phyloP scores from a whole-genome alignment of 1,140 invertebrate genomes.

The Callitettix versicolor region DNA sequence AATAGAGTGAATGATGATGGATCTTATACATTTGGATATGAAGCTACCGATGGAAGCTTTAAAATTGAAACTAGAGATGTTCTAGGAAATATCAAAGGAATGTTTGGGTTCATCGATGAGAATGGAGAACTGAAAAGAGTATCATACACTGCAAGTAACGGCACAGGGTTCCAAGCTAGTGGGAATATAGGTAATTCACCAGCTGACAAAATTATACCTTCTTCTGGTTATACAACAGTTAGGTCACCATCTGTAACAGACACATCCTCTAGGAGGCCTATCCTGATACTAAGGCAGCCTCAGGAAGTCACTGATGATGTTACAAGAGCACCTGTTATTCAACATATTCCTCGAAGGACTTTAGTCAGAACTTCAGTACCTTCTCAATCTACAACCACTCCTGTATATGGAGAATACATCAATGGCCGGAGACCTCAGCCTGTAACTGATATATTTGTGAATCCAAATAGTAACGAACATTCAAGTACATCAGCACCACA shows the following conservation, averaged over 20 bases:
- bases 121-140: constrained; percentile 71
- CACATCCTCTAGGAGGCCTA: constrained; percentile 32
- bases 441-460: constrained; percentile 32
- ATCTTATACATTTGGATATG: constrained; percentile 74
- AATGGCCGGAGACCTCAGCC: constrained; percentile 33
- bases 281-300: constrained; percentile 17
- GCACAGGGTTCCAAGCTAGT: constrained; percentile 40
- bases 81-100: constrained; percentile 71
- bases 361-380: background rate
- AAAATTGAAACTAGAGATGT: constrained; percentile 75
- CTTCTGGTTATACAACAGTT: constrained; percentile 7
- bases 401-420: constrained; percentile 27
- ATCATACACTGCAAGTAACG: constrained; percentile 57
- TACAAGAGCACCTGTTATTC: constrained; percentile 20
- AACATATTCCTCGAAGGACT: constrained; percentile 21
- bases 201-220: background rate
- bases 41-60: constrained; percentile 71
- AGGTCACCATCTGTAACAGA: constrained; percentile 21
- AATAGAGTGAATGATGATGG: constrained; percentile 72
- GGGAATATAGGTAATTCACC: constrained; percentile 16
- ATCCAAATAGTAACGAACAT: constrained; percentile 1
- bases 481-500: constrained; percentile 20
- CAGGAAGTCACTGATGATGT: background rate
- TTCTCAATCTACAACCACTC: constrained; percentile 1
- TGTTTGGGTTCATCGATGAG: constrained; percentile 74